phyloP scores from a whole-genome alignment of 1,140 invertebrate genomes.

The Drosophila athabasca region DNA sequence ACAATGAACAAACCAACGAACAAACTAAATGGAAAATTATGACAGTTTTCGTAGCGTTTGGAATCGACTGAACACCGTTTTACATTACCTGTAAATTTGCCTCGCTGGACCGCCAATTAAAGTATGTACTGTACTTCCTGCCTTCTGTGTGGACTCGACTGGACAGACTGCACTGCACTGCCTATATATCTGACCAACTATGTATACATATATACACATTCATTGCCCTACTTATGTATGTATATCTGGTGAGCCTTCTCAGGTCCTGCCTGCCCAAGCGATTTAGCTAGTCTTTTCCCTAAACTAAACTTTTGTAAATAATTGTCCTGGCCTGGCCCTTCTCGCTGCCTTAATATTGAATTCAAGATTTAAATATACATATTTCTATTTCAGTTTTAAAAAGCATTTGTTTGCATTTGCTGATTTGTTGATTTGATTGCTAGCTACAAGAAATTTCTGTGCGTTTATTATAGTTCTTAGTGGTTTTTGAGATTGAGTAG shows the following conservation, averaged over 20 bases:
- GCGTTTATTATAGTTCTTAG: constrained; percentile 55
- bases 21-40: constrained; percentile 24
- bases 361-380: no score
- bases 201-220: constrained; percentile 25
- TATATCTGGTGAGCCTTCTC: constrained; percentile 14
- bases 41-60: neutral
- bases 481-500: constrained; percentile 24
- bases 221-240: constrained; percentile 21
- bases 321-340: constrained; percentile 44
- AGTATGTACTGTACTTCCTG: no score
- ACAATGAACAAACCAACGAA: constrained; percentile 47
- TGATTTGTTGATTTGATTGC: constrained; percentile 25
- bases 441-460: constrained; percentile 61
- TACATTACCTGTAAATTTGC: constrained; percentile 41
- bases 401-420: constrained; percentile 14
- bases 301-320: constrained; percentile 60
- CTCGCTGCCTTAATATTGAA: constrained; percentile 7
- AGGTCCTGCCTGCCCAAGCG: constrained; percentile 17
- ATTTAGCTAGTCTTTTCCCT: constrained; percentile 44
- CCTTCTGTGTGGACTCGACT: neutral
- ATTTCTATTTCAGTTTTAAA: constrained; percentile 22
- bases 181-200: neutral
- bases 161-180: no score
- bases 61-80: neutral
- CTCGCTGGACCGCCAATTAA: constrained; percentile 26